phyloP scores from a whole-genome alignment of 2,797 vertebrate species.

The Amblyraja radiata region DNA sequence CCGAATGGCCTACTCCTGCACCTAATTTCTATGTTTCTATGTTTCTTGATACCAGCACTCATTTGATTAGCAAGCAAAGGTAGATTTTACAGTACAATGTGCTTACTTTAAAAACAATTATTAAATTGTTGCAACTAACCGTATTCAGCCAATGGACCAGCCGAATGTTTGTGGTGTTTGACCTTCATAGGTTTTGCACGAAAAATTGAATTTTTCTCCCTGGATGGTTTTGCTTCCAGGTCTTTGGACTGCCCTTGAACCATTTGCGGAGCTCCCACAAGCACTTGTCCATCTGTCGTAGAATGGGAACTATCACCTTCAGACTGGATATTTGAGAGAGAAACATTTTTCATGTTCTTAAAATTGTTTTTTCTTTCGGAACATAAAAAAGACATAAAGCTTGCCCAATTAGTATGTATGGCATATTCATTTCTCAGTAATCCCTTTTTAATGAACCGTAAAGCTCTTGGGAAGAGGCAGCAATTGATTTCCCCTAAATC shows the following conservation, averaged over 20 bases:
- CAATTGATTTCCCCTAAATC: constrained; percentile 11
- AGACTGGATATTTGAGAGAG: constrained; percentile 46
- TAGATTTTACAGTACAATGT: neutral
- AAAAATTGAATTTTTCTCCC: constrained; percentile 42
- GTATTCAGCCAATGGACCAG: constrained; percentile 41
- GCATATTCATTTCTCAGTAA: constrained; percentile 12
- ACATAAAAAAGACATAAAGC: neutral
- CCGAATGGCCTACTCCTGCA: too few species aligned
- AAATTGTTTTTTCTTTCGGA: neutral
- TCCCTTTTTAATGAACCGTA: neutral
- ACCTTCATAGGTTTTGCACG: constrained; percentile 47
- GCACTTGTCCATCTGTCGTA: constrained; percentile 50
- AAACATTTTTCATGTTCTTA: constrained; percentile 10
- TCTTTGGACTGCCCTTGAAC: constrained; percentile 51
- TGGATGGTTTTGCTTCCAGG: constrained; percentile 38
- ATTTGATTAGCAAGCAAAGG: too few species aligned
- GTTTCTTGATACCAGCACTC: too few species aligned
- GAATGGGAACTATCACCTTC: constrained; percentile 43
- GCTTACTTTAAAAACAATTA: neutral
- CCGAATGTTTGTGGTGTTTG: constrained; percentile 55
- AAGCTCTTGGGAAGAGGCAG: neutral
- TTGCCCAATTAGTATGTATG: neutral
- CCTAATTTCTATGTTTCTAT: too few species aligned
- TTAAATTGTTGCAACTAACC: neutral
- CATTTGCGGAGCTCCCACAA: constrained; percentile 39